These are phyloP conservation scores for Dorcus parallelipipedus DNA, from an alignment of 2,888 invertebrate genomes.

Conservation along the genomic window DNA sequence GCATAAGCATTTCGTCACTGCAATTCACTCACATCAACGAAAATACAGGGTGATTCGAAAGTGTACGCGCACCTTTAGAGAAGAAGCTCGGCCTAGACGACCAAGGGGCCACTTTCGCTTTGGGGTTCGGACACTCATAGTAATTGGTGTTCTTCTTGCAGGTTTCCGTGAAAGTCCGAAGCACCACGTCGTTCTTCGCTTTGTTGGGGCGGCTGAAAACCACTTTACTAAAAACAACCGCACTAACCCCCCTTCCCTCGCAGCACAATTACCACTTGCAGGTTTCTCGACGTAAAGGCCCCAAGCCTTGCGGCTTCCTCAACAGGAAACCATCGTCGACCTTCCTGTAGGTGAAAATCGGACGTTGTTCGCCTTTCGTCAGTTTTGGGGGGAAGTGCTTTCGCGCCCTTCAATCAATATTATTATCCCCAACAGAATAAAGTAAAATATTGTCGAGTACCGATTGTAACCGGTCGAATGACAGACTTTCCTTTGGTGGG, in stretches of 20 bases:
- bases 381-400: constrained; percentile 11
- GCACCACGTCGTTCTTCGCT: not conserved
- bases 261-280: constrained; percentile 11
- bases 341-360: constrained; percentile 21
- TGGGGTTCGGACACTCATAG: too few species aligned
- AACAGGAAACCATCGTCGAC: constrained; percentile 24
- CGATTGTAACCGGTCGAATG: constrained; percentile 53
- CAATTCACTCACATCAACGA: not conserved
- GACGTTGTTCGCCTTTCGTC: not conserved
- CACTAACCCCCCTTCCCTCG: constrained; percentile 1
- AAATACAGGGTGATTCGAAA: too few species aligned
- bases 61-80: too few species aligned
- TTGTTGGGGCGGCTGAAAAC: not conserved
- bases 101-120: too few species aligned
- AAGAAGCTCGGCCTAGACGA: too few species aligned
- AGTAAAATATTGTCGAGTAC: constrained; percentile 31
- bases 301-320: constrained; percentile 26
- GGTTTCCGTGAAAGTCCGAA: not conserved
- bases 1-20: constrained; percentile 16
- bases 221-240: not conserved
- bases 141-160: too few species aligned
- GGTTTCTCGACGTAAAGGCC: constrained; percentile 7
- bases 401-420: constrained; percentile 9
- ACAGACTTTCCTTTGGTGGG: constrained; percentile 53
- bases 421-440: not conserved